A percentile compares a stretch with the other conserved stretches of the same genome.
phyloP scores from a whole-genome alignment of 2,113 vertebrate genomes.

The Glaucidium brasilianum region DNA sequence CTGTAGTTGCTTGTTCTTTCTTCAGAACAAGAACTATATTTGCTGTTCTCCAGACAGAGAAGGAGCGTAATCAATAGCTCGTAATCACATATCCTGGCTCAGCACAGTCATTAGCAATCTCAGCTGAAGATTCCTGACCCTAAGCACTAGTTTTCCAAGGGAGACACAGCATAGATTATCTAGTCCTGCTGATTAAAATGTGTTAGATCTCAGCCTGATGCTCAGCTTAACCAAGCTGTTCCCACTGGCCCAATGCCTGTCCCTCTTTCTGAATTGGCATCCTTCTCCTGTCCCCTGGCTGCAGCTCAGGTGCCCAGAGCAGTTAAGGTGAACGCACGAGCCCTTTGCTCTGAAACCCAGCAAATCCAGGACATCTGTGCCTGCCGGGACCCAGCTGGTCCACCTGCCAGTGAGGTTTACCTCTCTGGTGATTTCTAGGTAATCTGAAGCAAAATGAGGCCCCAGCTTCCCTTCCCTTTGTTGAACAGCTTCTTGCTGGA shows the following conservation, averaged over 20 bases:
- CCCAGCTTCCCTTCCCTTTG: neutral
- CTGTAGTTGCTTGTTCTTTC: neutral
- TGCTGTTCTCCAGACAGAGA: neutral
- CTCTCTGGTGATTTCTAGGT: neutral
- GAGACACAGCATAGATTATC: neutral
- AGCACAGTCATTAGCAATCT: neutral
- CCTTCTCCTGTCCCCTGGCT: neutral
- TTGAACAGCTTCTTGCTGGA: neutral
- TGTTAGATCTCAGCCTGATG: neutral
- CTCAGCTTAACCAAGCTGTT: neutral
- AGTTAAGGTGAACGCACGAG: neutral
- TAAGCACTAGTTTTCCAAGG: neutral
- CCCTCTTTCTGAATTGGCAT: neutral
- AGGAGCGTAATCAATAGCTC: neutral
- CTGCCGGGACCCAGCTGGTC: neutral
- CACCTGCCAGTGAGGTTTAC: neutral
- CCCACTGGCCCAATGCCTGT: neutral
- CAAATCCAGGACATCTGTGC: neutral
- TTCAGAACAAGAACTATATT: neutral
- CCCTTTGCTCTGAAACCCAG: neutral
- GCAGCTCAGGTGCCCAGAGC: neutral
- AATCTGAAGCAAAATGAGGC: neutral
- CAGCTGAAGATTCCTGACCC: neutral
- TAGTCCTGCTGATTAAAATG: neutral
- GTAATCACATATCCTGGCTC: neutral